Conservation (phyloP, 1,140 invertebrate species). For the Bemisia tabaci region DNA sequence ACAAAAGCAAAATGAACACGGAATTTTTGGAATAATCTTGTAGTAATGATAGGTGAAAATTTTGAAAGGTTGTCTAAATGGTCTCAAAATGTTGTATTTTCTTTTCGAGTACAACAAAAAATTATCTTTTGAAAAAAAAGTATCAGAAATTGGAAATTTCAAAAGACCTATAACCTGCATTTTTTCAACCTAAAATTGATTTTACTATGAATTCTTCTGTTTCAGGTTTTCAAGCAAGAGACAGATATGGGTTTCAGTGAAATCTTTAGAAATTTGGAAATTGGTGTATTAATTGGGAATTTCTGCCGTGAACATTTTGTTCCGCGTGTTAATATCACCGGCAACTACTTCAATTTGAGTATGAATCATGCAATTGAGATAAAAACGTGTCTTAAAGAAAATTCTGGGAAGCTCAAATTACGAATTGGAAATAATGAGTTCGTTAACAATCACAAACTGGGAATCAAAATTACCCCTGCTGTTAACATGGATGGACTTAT, state of each 20-base stretch:
- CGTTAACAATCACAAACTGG: conserved; percentile 56
- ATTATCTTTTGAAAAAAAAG: no score
- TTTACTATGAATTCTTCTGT: no score
- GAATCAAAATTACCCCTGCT: conserved; percentile 66
- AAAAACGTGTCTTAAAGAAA: conserved; percentile 26
- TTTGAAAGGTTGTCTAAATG: no score
- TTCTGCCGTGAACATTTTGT: conserved; percentile 53
- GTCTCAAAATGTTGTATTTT: no score
- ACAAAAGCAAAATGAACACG: no score
- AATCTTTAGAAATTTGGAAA: conserved; percentile 67
- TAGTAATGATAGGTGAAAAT: no score
- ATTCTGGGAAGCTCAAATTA: conserved; percentile 39
- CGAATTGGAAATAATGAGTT: conserved; percentile 79
- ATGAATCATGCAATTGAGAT: conserved; percentile 59
- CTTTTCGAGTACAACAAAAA: no score
- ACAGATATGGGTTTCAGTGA: conserved; percentile 75
- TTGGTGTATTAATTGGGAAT: conserved; percentile 68
- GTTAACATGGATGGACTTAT: conserved; percentile 65
- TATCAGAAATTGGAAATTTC: no score
- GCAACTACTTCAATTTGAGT: conserved; percentile 68
- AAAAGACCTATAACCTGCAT: no score
- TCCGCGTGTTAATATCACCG: conserved; percentile 58
- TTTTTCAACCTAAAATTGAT: no score
- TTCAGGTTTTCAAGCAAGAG: conserved; percentile 72
- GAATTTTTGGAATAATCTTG: no score